Evolutionary conservation across 1,140 invertebrate species (phyloP).

Genomic region (Bombus breviceps): DNA sequence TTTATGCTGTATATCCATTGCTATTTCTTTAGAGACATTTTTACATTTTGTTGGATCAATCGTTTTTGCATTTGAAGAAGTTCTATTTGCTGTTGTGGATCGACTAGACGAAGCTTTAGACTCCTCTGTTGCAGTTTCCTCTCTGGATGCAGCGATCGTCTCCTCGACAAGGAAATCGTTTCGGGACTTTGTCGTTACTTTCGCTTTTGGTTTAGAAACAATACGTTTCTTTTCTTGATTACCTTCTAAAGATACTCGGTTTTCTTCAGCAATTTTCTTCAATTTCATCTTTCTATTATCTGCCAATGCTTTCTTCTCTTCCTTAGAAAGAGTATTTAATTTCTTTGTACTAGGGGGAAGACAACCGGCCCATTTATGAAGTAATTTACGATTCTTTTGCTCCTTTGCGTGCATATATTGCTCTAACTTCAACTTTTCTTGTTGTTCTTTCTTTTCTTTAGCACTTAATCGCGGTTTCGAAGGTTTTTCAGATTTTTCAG

Average conservation of each 20-base stretch:
- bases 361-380: constrained; percentile 32
- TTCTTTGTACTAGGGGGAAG: background rate
- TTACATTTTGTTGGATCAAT: background rate
- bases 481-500: background rate
- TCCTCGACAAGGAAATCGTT: constrained; percentile 64
- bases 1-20: background rate
- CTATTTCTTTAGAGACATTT: background rate
- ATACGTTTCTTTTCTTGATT: constrained; percentile 27
- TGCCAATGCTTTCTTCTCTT: constrained; percentile 57
- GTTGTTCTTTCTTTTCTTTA: constrained; percentile 50
- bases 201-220: constrained; percentile 60
- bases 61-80: background rate
- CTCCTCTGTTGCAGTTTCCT: background rate
- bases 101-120: background rate
- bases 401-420: constrained; percentile 38
- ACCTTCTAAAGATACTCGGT: background rate
- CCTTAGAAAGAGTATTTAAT: constrained; percentile 47
- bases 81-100: background rate
- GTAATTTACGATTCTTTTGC: constrained; percentile 25
- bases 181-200: constrained; percentile 63
- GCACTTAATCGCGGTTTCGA: constrained; percentile 3
- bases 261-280: constrained; percentile 65
- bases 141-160: constrained; percentile 15
- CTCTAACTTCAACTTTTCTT: constrained; percentile 36
- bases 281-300: constrained; percentile 65